Evolutionary conservation across 2,113 vertebrate species (phyloP).

Genomic region (Agapornis roseicollis): DNA sequence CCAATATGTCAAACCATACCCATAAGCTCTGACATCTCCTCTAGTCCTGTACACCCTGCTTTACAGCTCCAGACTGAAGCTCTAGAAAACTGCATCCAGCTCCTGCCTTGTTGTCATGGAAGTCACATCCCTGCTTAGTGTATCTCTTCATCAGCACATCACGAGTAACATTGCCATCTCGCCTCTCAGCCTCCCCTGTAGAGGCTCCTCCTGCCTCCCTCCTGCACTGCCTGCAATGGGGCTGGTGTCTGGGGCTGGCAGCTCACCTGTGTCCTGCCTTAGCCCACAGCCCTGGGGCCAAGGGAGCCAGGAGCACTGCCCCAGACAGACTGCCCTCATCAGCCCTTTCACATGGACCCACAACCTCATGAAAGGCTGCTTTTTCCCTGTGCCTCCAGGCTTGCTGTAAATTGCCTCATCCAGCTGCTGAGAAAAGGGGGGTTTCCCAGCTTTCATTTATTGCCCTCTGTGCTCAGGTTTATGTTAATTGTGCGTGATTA

Average conservation of each 20-base stretch:
- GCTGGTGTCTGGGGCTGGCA: not conserved
- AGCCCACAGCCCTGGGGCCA: not conserved
- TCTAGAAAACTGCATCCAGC: not conserved
- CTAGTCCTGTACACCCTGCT: accelerated
- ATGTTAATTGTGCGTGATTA: constrained; percentile 17
- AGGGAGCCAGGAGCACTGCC: not conserved
- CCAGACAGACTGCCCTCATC: not conserved
- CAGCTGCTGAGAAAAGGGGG: constrained; percentile 42
- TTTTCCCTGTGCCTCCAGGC: not conserved
- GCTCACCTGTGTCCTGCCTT: not conserved
- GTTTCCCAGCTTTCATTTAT: constrained; percentile 52
- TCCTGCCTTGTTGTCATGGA: not conserved
- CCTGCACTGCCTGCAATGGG: accelerated
- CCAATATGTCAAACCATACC: not conserved
- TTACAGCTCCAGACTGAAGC: not conserved
- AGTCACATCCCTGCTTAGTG: not conserved
- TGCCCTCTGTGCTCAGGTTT: not conserved
- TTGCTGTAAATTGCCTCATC: constrained; percentile 26
- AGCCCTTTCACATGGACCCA: not conserved
- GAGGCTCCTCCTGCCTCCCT: too few relatives aligned
- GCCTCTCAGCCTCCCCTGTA: not conserved
- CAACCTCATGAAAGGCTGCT: constrained; percentile 12
- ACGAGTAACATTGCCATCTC: not conserved
- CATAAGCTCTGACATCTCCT: not conserved
- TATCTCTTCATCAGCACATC: not conserved